Base-by-base conservation (phyloP, 1,140 invertebrate species). In the Penaeus chinensis region DNA sequence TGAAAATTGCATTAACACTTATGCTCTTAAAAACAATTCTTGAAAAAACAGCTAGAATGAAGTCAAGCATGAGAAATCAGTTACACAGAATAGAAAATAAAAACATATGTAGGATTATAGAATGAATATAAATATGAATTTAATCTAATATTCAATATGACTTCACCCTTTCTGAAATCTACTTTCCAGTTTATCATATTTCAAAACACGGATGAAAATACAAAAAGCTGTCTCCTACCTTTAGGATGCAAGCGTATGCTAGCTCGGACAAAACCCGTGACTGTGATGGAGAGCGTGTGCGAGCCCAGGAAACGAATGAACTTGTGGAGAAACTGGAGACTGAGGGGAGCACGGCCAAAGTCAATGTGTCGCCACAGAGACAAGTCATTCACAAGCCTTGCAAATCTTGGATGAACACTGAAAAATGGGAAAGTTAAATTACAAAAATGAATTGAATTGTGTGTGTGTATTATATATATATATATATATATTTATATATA, bases 321-420 rank as follows among this genome's bases (percentile, higher is more conserved):
- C 42, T 88, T 88, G 37, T 88, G 87, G 47, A 88, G 87, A 62
- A 88, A 88, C 82, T 88, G 87, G 10, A 88, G 87, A 79, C 87
- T 88, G 20, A 88, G 77, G 8, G 87, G 87, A 22, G 82, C 47
- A 22, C 82, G 76, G 7, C 87, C 87, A 74, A 88, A 88, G 62
- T 88, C 63, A 22, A 88, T 82, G 66, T 88, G 87, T 8, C 87
- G 69, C 87, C 87, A 88, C 16, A 88, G 77, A 61, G 87, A 80
- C 32, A 84, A 16, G 47, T 88, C 87, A 62, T 77, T 65, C 60
- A 88, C 87, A n/a, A 88, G 22, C n/a, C 82, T 54, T 60, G 81
- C 63, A 19, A 88, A 69, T 7, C 87, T 82, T 37, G 82, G 87
- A 47, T 88, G 87, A 80, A 88, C 76, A 60, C 87, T 88, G 77